Base-by-base conservation (phyloP, 1,140 invertebrate genomes). In the Oreohelix idahoensis region DNA sequence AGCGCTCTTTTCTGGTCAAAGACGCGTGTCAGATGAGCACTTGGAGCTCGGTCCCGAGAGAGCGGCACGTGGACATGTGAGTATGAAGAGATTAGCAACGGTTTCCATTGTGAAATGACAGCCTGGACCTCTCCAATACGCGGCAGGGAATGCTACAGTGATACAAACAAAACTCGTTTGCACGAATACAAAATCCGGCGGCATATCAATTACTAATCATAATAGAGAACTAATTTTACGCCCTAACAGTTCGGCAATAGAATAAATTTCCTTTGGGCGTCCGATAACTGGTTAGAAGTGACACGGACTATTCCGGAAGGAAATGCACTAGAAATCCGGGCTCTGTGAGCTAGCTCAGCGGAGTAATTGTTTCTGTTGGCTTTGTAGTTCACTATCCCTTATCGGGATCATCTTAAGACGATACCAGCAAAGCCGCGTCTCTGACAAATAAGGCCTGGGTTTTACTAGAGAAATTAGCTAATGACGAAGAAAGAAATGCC, bases 151-250 rank as follows among this genome's bases (percentile, higher is more conserved):
- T 58, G 10, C 51, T 58, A 58, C 8, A 11, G 71, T 4, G 38
- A 45, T 5, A 1, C 11, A 74, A 42, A 35, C 13, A 38, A 2
- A 45, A 74, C 10, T n/a, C 71, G 38, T 15, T n/a, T 45, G 35
- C 35, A 36, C 38, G 71, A 45, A n/a, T 38, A 74, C 71, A 38
- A 45, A n/a, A 35, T 1, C 69, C 69, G 11, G 29, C 69, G 36
- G n/a, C 71, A 45, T 74, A 74, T 74, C 71, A 74, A 74, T 74
- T 23, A 74, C 71, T 74, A n/a, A 74, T 45, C 26, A 74, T n/a
- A 74, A 74, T 74, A 45, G 71, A 42, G 15, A 38, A 45, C 38
- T 74, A 35, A 45, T 74, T 74, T 42, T 17, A 74, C 71, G 71
- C 13, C 1, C 71, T 2, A 45, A 13, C 71, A 38, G 5, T n/a